A percentile compares a stretch with the other conserved stretches of the same genome.
Conservation (phyloP, 2,797 vertebrate genomes). For the Echiichthys vipera region DNA sequence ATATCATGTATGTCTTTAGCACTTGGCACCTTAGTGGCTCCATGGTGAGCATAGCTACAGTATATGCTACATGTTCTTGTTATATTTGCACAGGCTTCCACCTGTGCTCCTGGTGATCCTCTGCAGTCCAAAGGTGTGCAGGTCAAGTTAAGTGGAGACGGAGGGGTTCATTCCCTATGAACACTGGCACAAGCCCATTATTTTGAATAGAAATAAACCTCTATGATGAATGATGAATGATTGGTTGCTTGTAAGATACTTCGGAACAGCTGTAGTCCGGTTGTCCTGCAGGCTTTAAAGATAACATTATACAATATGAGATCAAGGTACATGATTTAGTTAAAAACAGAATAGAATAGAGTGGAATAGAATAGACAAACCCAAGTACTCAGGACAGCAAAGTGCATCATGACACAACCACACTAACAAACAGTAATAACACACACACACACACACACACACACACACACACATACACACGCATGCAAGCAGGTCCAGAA, state of each 20-base stretch:
- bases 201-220: background rate
- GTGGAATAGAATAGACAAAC: background rate
- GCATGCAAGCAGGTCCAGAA: constrained; percentile 57
- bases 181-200: background rate
- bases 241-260: background rate
- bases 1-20: constrained; percentile 43
- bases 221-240: constrained; percentile 1
- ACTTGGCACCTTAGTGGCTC: constrained; percentile 7
- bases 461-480: constrained; percentile 31
- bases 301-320: background rate
- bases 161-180: background rate
- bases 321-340: background rate
- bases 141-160: background rate
- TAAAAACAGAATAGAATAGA: background rate
- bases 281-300: background rate
- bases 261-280: background rate
- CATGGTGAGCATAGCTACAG: constrained; percentile 1
- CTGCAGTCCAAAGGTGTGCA: background rate
- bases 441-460: too few species aligned
- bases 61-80: background rate
- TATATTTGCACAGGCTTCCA: background rate
- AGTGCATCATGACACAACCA: background rate
- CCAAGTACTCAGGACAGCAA: background rate
- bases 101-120: background rate
- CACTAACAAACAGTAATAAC: background rate